Evolutionary conservation across 1,140 invertebrate species (phyloP).

Genomic region (Latrodectus geometricus): DNA sequence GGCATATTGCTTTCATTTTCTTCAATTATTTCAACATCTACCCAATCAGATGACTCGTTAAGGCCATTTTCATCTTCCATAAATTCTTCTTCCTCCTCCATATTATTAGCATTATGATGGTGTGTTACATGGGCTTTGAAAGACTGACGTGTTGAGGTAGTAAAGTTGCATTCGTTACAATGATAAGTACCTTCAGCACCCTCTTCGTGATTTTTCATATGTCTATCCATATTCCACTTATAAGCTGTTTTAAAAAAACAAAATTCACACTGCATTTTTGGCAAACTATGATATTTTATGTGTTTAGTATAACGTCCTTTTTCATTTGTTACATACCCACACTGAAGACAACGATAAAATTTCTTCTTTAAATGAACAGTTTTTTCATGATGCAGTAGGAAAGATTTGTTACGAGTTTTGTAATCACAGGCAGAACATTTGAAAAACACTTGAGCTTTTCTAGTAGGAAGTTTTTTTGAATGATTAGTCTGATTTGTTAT

Average conservation of each 20-base stretch:
- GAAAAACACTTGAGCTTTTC: conserved; percentile 56
- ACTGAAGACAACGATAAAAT: conserved; percentile 88
- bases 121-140: conserved; percentile 88
- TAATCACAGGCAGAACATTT: conserved; percentile 69
- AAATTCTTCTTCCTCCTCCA: conserved; percentile 61
- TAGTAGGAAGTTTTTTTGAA: conserved; percentile 27
- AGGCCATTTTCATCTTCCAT: conserved; percentile 45
- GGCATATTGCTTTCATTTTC: neutral
- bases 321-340: conserved; percentile 90
- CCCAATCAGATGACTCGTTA: neutral
- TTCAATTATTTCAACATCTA: conserved; percentile 3
- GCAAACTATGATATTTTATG: conserved; percentile 93
- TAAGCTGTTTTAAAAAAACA: conserved; percentile 94
- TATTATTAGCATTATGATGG: conserved; percentile 67
- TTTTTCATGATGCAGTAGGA: conserved; percentile 71
- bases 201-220: conserved; percentile 86
- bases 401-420: conserved; percentile 66
- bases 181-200: conserved; percentile 80
- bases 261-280: conserved; percentile 91
- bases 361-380: conserved; percentile 70
- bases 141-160: conserved; percentile 91
- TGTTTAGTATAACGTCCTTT: conserved; percentile 91
- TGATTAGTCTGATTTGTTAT: neutral
- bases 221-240: conserved; percentile 92
- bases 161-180: conserved; percentile 90